Evolutionary conservation across 2,113 vertebrate genomes (phyloP), one percentile per base, ranked within the genome.

Genomic region (Pogonocichla stellata): DNA sequence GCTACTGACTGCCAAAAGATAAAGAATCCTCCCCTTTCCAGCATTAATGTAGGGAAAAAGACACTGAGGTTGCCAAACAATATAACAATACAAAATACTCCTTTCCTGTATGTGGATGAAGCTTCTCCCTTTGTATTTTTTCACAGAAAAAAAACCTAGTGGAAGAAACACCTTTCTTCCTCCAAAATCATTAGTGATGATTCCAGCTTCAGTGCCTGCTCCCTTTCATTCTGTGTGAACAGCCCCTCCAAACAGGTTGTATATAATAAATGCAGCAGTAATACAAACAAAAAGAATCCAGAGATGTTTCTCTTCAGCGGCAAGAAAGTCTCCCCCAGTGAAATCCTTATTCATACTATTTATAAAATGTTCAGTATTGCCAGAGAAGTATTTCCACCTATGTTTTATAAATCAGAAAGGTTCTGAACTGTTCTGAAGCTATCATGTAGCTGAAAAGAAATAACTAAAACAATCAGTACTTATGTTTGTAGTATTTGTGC

Each of bases 201-300:
- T 25, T 73, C 18, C 6, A 2, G n/a, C n/a, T 62, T 26, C 61
- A 54, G 28, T 3, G 3, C 23, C 33, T 42, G 18, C 10, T 77
- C 40, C 6, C 6, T 71, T 57, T n/a, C 3, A 1, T 23, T 66
- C 6, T 3, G 5, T 25, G 10, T 7, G 1, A 64, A 31, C n/a
- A 69, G n/a, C 6, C 25, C 14, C 31, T 75, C 9, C 50, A 23
- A 62, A 38, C 8, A 80, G 40, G 15, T 18, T 78, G 2, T 23
- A 5, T 14, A 5, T 24, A 75, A 88, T 14, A 22, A 47, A 75
- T 34, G 12, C 5, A 26, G 31, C 3, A 15, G 5, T 43, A 53
- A 45, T 33, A 43, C 3, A 51, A 57, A 36, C 2, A 14, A 43
- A 42, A 11, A 8, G 14, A 23, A 31, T 19, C 12, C 31, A 45